Percentiles rank a stretch among this genome's conserved stretches.
Evolutionary conservation across 2,113 vertebrate genomes (phyloP).

Genomic region (human (Homo sapiens)): GRCh38 chr17:75704001-75704500

Average conservation of each 20-base stretch:
- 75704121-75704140: neutral
- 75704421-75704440: neutral
- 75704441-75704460: neutral
- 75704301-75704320: neutral
- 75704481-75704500: neutral
- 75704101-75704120: too few species aligned
- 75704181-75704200: rapidly evolving
- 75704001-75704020: neutral
- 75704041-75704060: neutral
- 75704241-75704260: neutral
- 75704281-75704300: neutral
- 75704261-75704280: neutral
- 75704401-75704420: neutral
- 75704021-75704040: neutral
- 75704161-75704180: neutral
- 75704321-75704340: neutral
- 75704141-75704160: neutral
- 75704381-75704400: neutral
- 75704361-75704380: neutral
- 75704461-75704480: neutral
- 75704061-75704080: neutral
- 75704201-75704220: neutral
- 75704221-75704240: too few species aligned
- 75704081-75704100: too few species aligned
- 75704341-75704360: neutral